A percentile compares a stretch with the other conserved stretches of the same genome.
Evolutionary conservation across 2,113 vertebrate genomes (phyloP).

Genomic region (Strix aluco): DNA sequence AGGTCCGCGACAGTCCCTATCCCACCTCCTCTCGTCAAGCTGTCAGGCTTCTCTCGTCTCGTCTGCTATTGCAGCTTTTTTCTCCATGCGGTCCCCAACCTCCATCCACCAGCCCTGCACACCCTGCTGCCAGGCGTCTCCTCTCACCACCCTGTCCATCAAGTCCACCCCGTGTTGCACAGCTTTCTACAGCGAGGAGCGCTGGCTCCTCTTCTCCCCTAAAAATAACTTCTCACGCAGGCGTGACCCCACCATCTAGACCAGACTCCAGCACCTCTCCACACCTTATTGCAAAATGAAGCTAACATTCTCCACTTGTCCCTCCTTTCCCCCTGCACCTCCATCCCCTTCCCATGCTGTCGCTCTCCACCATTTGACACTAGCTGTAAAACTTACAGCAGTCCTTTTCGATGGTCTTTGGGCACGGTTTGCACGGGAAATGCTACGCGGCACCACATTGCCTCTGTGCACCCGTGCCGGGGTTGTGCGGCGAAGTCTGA

Average conservation of each 20-base stretch:
- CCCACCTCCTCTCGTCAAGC: background rate
- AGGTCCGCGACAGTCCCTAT: background rate
- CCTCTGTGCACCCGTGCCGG: background rate
- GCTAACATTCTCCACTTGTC: background rate
- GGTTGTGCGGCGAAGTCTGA: background rate
- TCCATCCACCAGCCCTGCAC: background rate
- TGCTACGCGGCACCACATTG: fast-evolving
- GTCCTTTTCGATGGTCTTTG: background rate
- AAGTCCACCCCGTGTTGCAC: background rate
- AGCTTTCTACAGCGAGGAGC: background rate
- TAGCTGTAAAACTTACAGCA: background rate
- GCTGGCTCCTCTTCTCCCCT: background rate
- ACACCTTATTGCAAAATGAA: background rate
- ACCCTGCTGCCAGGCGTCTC: background rate
- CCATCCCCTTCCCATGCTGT: background rate
- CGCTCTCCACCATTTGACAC: background rate
- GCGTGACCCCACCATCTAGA: background rate
- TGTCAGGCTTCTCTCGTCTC: background rate
- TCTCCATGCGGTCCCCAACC: background rate
- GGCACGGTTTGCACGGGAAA: fast-evolving
- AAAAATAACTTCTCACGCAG: background rate
- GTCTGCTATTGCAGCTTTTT: background rate
- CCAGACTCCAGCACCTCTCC: background rate
- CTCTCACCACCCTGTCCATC: background rate
- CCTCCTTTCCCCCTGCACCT: background rate